Evolutionary conservation across 2,888 invertebrate species (phyloP).

Genomic region (Rapana venosa): DNA sequence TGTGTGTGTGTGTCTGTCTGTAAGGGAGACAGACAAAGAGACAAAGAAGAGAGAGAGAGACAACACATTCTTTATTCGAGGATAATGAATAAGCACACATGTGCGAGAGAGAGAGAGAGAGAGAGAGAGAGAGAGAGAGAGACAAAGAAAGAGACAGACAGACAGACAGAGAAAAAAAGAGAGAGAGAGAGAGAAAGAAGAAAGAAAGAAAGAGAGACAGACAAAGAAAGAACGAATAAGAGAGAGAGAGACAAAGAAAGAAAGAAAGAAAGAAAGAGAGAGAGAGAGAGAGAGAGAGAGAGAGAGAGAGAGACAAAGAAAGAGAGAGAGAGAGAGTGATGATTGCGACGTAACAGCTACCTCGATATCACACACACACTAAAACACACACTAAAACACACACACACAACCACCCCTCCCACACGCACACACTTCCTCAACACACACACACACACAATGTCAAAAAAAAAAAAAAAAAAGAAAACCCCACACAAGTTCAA

Average conservation of each 20-base stretch:
- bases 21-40: neutral
- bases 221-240: neutral
- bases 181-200: slow-evolving; percentile 34
- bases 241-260: neutral
- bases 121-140: slow-evolving; percentile 5
- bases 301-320: slow-evolving; percentile 2
- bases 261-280: neutral
- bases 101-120: slow-evolving; percentile 20
- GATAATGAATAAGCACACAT: no score
- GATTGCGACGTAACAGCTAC: neutral
- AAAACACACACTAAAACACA: neutral
- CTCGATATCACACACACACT: neutral
- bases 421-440: neutral
- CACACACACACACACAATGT: slow-evolving; percentile 24
- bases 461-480: neutral
- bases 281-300: slow-evolving; percentile 6
- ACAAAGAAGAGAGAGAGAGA: slow-evolving; percentile 1
- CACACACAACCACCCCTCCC: neutral
- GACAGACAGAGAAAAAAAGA: slow-evolving; percentile 29
- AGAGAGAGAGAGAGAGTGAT: slow-evolving; percentile 12
- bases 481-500: neutral
- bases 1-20: no score
- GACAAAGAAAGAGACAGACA: neutral
- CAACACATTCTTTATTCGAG: no score
- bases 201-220: neutral